Base-by-base conservation (phyloP, 2,797 vertebrate genomes). In the Gymnopithys bicolor region DNA sequence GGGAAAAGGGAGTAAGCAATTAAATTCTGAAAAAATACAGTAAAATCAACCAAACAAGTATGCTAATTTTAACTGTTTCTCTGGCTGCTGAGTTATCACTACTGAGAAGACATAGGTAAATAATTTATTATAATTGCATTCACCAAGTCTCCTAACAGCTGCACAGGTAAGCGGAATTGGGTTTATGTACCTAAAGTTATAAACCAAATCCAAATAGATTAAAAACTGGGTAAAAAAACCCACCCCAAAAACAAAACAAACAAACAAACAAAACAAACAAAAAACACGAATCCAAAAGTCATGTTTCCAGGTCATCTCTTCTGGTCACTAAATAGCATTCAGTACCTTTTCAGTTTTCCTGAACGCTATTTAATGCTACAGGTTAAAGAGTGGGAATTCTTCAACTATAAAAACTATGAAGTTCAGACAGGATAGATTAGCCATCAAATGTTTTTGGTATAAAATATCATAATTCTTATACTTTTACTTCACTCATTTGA, bases 11-110 rank as follows among this genome's bases (percentile, higher is more conserved):
- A 87, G 24, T 24, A 73, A 71, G 51, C 68, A 90, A 93, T 90
- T 84, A 84, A 81, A 89, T 84, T 84, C 46, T 77, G 25, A 90
- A 95, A 94, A 90, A 70, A 55, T 30, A 28, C 19, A 64, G 19
- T 13, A 79, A 73, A 69, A 69, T 17, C 60, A 90, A 62, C 18
- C 13, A 76, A 92, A 48, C 14, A 87, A 71, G 19, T 35, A 35
- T 22, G 25, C 14, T 46, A 37, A 67, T 74, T 93, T 88, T 87
- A 81, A 91, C 51, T 67, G n/a, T 75, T 84, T 88, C 13, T 56
- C 5, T 39, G 84, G 28, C 32, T 75, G 41, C n/a, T 59, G 19
- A 56, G 39, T 60, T 87, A 86, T 19, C 27, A 37, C 6, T 66
- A 45, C 30, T 35, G 59, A 27, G 55, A 88, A 89, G n/a, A 55